Conservation (phyloP, 1,140 invertebrate species). For the Tyrophagus putrescentiae region DNA sequence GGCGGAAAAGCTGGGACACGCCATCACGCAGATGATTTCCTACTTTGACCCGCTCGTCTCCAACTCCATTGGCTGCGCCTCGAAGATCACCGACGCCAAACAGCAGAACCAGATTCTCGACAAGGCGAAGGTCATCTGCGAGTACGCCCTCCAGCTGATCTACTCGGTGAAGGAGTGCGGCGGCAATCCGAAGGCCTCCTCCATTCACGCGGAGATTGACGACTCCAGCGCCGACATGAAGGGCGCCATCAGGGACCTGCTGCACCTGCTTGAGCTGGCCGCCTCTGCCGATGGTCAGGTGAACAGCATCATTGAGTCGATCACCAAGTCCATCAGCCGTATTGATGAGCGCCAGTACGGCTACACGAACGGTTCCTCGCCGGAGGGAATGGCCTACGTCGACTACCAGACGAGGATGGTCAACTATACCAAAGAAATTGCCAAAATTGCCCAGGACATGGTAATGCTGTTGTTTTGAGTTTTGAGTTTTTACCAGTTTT, state of each 20-base stretch:
- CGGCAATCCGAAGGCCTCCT: slow-evolving; percentile 73
- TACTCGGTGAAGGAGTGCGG: slow-evolving; percentile 71
- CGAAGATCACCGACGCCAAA: slow-evolving; percentile 70
- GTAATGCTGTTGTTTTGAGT: slow-evolving; percentile 34
- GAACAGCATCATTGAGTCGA: slow-evolving; percentile 69
- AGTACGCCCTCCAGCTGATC: slow-evolving; percentile 69
- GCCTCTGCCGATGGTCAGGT: slow-evolving; percentile 62
- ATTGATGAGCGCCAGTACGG: slow-evolving; percentile 33
- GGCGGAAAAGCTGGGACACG: slow-evolving; percentile 80
- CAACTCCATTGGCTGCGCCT: slow-evolving; percentile 62
- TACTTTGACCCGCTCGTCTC: slow-evolving; percentile 70
- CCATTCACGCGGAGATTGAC: slow-evolving; percentile 64
- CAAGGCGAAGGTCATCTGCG: slow-evolving; percentile 82
- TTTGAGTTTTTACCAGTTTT: neutral
- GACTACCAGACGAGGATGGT: slow-evolving; percentile 97
- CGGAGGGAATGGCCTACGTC: slow-evolving; percentile 45
- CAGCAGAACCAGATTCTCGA: slow-evolving; percentile 76
- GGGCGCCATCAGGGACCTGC: slow-evolving; percentile 63
- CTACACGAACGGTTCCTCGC: slow-evolving; percentile 23
- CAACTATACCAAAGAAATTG: slow-evolving; percentile 78
- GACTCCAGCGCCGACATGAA: slow-evolving; percentile 59
- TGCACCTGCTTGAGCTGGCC: slow-evolving; percentile 61
- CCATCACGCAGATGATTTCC: slow-evolving; percentile 59
- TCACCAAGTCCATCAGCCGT: slow-evolving; percentile 64
- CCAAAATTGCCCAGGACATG: slow-evolving; percentile 80